phyloP scores from a whole-genome alignment of 35 echinoderm and acorn worm species.

The Ptychodera flava region DNA sequence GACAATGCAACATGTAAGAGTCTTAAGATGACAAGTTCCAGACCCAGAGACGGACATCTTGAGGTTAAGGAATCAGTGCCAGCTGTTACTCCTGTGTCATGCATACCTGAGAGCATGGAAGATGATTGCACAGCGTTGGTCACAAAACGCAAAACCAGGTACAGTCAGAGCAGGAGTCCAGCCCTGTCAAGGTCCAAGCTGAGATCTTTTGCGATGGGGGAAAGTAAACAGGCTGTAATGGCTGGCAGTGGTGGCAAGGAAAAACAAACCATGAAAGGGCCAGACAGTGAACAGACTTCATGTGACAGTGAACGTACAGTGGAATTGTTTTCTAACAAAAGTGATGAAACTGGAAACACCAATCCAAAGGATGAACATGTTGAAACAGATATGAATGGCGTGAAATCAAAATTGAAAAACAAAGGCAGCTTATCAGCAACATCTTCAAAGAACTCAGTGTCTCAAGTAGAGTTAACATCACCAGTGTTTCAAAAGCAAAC shows the following conservation, averaged over 20 bases:
- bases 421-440: background rate
- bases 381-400: background rate
- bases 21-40: too few relatives aligned
- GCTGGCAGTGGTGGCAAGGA: too few relatives aligned
- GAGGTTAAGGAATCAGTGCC: too few relatives aligned
- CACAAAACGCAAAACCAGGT: background rate
- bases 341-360: background rate
- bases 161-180: background rate
- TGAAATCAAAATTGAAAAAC: background rate
- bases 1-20: too few relatives aligned
- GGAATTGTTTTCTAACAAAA: background rate
- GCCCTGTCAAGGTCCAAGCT: too few relatives aligned
- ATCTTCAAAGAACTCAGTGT: background rate
- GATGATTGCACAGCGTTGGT: background rate
- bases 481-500: background rate
- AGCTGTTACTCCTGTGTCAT: too few relatives aligned
- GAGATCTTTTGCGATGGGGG: too few relatives aligned
- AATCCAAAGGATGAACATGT: background rate
- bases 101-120: too few relatives aligned
- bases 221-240: too few relatives aligned
- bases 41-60: too few relatives aligned
- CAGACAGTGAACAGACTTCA: background rate
- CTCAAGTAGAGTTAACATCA: background rate
- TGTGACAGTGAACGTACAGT: background rate
- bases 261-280: background rate